Evolutionary conservation across 2,888 invertebrate genomes (phyloP), one percentile per base, ranked within the genome.

Genomic region (Pyrochroa serraticornis): DNA sequence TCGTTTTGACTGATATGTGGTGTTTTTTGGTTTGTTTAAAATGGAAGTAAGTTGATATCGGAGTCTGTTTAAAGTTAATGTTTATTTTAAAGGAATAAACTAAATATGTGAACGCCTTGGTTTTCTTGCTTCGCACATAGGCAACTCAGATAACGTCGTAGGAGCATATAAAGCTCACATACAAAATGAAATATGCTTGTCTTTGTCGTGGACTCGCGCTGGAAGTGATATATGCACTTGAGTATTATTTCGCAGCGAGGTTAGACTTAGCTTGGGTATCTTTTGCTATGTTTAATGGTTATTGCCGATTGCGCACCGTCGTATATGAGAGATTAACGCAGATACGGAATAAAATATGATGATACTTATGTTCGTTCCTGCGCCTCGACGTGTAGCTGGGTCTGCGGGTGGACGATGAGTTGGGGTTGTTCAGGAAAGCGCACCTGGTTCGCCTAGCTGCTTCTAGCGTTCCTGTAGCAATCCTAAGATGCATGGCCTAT

Each of bases 401-500:
- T 39, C 32, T 44, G 42, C 34, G 50, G 50, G 54, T 39, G 50
- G 45, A 39, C 33, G 35, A 36, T 37, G 14, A 45, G 47, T 34
- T 43, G 46, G 36, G 53, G 43, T 50, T 52, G 44, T 58, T 49
- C 34, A 35, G 46, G 65, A 66, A 22, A 5, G 22, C 71, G 70
- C 73, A 75, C 74, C 76, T 74, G 75, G 71, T 50, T 43, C 51
- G 61, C 47, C 36, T 56, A 50, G 39, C 44, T 7, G 10, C 37
- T 45, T 34, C 14, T 14, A n/a, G 14, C 36, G 34, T 63, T 50
- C 22, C 36, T 30, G 46, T 53, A 48, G 38, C 74, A 76, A 75
- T 75, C 73, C 72, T 68, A 77, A 78, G 77, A 78, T 77, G 75
- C 78, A 77, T 78, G 76, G 76, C 75, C 76, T 76, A 76, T 77